A percentile compares a stretch with the other conserved stretches of the same genome.
These are phyloP conservation scores for Ormyrus nitidulus DNA, from an alignment of 2,888 invertebrate species.

Conservation along the genomic window DNA sequence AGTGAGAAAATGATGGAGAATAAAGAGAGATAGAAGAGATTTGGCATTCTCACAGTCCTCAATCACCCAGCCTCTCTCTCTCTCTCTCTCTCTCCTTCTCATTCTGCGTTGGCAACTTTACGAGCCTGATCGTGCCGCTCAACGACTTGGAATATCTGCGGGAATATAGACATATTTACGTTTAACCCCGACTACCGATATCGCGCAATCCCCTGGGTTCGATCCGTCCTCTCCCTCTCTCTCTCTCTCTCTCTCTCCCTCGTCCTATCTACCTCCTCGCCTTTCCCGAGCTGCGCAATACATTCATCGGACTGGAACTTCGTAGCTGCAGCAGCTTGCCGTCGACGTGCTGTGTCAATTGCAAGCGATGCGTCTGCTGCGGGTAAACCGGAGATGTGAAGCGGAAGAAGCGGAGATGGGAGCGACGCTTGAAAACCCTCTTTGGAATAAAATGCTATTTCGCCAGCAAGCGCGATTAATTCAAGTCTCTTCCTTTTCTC, in stretches of 20 bases:
- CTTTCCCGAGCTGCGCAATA: slow-evolving; percentile 1
- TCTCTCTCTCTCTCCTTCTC: slow-evolving; percentile 26
- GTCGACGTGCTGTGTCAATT: slow-evolving; percentile 23
- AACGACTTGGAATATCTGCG: slow-evolving; percentile 30
- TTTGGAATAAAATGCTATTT: neutral
- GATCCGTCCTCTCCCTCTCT: neutral
- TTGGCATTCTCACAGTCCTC: slow-evolving; percentile 19
- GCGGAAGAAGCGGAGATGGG: neutral
- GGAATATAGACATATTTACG: slow-evolving; percentile 39
- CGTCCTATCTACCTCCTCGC: neutral
- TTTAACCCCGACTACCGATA: slow-evolving; percentile 24
- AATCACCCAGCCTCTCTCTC: neutral
- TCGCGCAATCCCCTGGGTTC: slow-evolving; percentile 17
- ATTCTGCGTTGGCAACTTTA: slow-evolving; percentile 24
- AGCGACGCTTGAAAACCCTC: neutral
- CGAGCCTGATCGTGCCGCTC: slow-evolving; percentile 18
- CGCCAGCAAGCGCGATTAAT: neutral
- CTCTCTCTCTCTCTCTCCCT: no score
- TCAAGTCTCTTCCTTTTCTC: no score
- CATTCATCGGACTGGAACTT: slow-evolving; percentile 27
- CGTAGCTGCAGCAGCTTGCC: neutral
- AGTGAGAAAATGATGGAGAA: slow-evolving; percentile 19
- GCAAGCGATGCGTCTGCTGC: slow-evolving; percentile 6
- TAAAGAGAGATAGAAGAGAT: slow-evolving; percentile 5
- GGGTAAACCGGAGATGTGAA: neutral